phyloP scores from a whole-genome alignment of 2,888 invertebrate genomes.

The Epirrhoe alternata region DNA sequence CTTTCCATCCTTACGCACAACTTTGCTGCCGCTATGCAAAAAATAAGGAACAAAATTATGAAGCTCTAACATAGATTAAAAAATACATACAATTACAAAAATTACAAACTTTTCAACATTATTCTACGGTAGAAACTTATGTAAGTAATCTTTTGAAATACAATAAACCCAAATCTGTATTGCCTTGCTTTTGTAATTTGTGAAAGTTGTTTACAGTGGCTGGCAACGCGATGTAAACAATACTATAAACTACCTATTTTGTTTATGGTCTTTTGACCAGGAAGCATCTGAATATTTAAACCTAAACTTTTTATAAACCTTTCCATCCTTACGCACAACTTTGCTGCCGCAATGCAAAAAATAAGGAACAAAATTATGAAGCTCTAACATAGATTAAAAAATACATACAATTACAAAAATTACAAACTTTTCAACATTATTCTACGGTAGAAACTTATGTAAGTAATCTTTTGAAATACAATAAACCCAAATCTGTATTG shows the following conservation, averaged over 20 bases:
- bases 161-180: slow-evolving; percentile 1
- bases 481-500: slow-evolving; percentile 1
- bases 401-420: too few species aligned
- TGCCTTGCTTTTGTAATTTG: slow-evolving; percentile 1
- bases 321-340: background rate
- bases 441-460: background rate
- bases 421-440: too few species aligned
- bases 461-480: slow-evolving; percentile 2
- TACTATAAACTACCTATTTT: background rate
- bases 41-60: too few species aligned
- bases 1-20: background rate
- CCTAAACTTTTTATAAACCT: background rate
- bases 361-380: too few species aligned
- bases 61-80: too few species aligned
- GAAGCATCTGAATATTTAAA: background rate
- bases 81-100: too few species aligned
- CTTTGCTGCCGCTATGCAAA: background rate
- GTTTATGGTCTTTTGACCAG: background rate
- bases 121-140: background rate
- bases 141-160: slow-evolving; percentile 2
- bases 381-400: too few species aligned
- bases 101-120: too few species aligned
- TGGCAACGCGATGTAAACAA: background rate
- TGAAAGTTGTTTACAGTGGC: slow-evolving; percentile 6
- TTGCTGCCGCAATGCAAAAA: background rate